Percentiles rank a stretch among this genome's conserved stretches.
Conservation (phyloP, 1,140 invertebrate species). For the Papilio machaon region DNA sequence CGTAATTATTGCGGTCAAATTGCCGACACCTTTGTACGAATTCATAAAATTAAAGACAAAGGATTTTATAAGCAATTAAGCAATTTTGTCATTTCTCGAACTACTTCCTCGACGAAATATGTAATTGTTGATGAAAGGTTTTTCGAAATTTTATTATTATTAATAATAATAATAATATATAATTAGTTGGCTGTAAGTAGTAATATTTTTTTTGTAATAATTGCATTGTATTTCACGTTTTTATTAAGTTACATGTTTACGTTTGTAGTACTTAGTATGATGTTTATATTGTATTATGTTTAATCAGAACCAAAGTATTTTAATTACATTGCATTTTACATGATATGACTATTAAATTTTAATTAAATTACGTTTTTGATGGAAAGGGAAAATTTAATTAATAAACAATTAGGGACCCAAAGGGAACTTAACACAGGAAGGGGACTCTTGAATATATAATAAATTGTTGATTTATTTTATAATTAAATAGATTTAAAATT, state of each 20-base stretch:
- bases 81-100: too few relatives aligned
- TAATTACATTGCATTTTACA: background rate
- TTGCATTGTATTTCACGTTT: too few relatives aligned
- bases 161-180: too few relatives aligned
- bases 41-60: too few relatives aligned
- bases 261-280: background rate
- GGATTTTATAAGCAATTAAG: too few relatives aligned
- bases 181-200: too few relatives aligned
- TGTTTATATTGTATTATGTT: background rate
- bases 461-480: background rate
- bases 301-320: background rate
- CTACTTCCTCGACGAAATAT: too few relatives aligned
- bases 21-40: too few relatives aligned
- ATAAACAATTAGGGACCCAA: constrained; percentile 6
- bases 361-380: background rate
- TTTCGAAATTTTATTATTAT: too few relatives aligned
- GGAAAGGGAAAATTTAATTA: background rate
- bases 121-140: too few relatives aligned
- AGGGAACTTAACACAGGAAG: background rate
- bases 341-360: background rate
- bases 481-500: background rate
- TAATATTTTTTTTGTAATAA: too few relatives aligned
- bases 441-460: background rate
- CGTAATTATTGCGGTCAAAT: too few relatives aligned
- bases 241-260: background rate